A percentile compares a stretch with the other conserved stretches of the same genome.
phyloP scores from a whole-genome alignment of 92 coral and sea anemone genomes.

The Porites evermanni region DNA sequence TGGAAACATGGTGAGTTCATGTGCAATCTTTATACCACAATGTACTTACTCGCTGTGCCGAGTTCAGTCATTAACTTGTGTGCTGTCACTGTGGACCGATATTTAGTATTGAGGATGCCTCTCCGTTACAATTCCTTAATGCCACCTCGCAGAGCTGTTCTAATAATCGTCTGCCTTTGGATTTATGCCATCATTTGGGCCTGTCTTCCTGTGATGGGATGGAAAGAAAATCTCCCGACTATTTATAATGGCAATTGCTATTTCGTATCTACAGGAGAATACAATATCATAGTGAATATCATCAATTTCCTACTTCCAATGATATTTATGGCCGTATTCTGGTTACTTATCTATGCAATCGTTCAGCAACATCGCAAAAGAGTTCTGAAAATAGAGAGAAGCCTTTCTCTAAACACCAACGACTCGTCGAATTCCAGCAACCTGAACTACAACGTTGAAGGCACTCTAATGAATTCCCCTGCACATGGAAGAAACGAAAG shows the following conservation, averaged over 20 bases:
- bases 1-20: slow-evolving; percentile 79
- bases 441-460: slow-evolving; percentile 41
- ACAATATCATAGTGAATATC: slow-evolving; percentile 66
- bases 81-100: slow-evolving; percentile 89
- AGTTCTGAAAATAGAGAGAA: slow-evolving; percentile 77
- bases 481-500: slow-evolving; percentile 31
- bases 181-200: slow-evolving; percentile 77
- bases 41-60: slow-evolving; percentile 78
- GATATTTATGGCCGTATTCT: slow-evolving; percentile 82
- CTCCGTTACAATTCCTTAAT: slow-evolving; percentile 83
- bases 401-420: slow-evolving; percentile 81
- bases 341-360: slow-evolving; percentile 78
- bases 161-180: slow-evolving; percentile 71
- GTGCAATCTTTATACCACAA: slow-evolving; percentile 79
- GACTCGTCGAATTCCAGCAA: slow-evolving; percentile 74
- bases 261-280: slow-evolving; percentile 37
- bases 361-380: slow-evolving; percentile 76
- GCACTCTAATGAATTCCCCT: slow-evolving; percentile 33
- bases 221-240: slow-evolving; percentile 25
- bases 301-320: slow-evolving; percentile 81
- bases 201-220: slow-evolving; percentile 76
- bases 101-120: slow-evolving; percentile 79
- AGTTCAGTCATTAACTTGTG: slow-evolving; percentile 86
- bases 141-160: slow-evolving; percentile 72
- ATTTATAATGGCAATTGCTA: slow-evolving; percentile 11